Conservation (phyloP, 1,140 invertebrate species). For the Lamellibrachia luymesi region DNA sequence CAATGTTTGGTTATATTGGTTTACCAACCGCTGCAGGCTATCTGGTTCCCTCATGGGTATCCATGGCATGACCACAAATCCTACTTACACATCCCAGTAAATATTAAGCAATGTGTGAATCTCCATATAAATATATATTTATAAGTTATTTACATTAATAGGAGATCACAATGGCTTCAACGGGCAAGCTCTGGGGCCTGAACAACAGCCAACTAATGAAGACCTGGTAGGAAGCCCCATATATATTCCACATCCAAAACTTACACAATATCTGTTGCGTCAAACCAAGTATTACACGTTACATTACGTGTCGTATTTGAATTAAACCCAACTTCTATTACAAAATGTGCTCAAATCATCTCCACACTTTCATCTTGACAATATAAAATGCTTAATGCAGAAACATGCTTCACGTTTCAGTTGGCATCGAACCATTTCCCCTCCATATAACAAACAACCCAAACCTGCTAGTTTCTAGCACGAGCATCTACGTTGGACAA, state of each 20-base stretch:
- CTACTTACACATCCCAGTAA: background rate
- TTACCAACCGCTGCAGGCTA: background rate
- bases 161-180: background rate
- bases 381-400: background rate
- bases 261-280: background rate
- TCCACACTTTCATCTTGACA: background rate
- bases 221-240: background rate
- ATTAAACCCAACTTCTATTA: background rate
- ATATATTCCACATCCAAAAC: background rate
- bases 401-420: background rate
- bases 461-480: background rate
- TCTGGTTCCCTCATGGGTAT: background rate
- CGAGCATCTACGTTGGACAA: background rate
- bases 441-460: background rate
- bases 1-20: background rate
- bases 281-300: background rate
- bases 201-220: background rate
- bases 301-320: background rate
- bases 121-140: conserved; percentile 6
- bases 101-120: background rate
- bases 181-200: background rate
- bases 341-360: background rate
- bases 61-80: background rate
- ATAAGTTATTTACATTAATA: background rate
- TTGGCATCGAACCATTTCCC: background rate